These are phyloP conservation scores for Apomyelois bistriatella DNA, from an alignment of 2,888 invertebrate species.

Conservation along the genomic window DNA sequence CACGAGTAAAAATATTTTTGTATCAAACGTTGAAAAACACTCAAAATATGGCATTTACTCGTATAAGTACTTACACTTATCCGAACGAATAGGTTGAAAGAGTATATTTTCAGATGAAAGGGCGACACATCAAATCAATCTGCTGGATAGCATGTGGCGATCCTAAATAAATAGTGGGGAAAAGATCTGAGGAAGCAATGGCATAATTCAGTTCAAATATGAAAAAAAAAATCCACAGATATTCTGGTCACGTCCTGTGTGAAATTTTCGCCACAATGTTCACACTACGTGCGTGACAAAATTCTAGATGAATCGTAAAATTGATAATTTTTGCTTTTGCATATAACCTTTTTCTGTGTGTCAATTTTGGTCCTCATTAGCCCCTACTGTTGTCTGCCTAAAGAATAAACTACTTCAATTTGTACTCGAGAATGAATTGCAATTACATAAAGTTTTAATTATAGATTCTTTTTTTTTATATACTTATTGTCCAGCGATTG, in stretches of 20 bases:
- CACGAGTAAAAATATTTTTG: no score
- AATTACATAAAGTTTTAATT: no score
- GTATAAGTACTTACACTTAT: not conserved
- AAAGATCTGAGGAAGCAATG: slow-evolving; percentile 13
- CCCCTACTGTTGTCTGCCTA: no score
- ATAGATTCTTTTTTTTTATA: no score
- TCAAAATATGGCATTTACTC: not conserved
- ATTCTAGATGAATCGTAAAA: slow-evolving; percentile 10
- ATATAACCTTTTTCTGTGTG: not conserved
- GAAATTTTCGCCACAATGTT: slow-evolving; percentile 20
- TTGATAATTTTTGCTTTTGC: not conserved
- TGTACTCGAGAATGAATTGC: no score
- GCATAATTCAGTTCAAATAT: slow-evolving; percentile 16
- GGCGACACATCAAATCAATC: slow-evolving; percentile 6
- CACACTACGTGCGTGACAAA: slow-evolving; percentile 15
- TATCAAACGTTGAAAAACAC: not conserved
- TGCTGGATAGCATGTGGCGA: not conserved
- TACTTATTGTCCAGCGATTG: no score
- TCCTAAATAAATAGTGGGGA: slow-evolving; percentile 18
- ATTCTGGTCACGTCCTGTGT: slow-evolving; percentile 19
- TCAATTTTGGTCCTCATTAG: no score
- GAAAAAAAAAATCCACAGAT: slow-evolving; percentile 8
- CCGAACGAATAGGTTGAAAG: no score
- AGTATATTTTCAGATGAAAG: slow-evolving; percentile 2
- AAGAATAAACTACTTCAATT: no score